Evolutionary conservation across 2,888 invertebrate genomes (phyloP), one percentile per base, ranked within the genome.

Genomic region (Dynastes tityus): DNA sequence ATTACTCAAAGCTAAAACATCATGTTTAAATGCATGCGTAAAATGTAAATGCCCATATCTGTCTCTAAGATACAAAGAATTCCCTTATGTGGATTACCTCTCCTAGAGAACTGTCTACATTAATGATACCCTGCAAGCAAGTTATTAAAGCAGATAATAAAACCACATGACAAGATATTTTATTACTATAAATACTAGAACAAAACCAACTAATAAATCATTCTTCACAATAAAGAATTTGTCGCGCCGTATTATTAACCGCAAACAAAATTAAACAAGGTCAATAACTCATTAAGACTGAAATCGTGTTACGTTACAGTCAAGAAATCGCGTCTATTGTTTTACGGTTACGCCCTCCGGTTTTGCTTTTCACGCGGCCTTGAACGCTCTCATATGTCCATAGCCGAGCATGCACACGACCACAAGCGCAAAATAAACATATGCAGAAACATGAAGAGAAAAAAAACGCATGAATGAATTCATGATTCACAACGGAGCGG

Each of bases 271-370:
- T 61, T 40, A 74, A 74, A 74, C 73, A 74, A 74, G 73, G 73
- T 74, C 73, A 74, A 74, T 74, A 74, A 74, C 73, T 74, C 45
- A 63, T 74, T 74, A 74, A 61, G 45, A 61, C 61, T 45, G 68
- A 68, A 68, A 68, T 29, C 61, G 73, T 74, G 55, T 74, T 74
- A 74, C 73, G 73, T 74, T 74, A 74, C 73, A 61, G 45, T 22
- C 77, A 68, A 77, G 77, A 78, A 78, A 78, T 78, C 73, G 73
- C 65, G 65, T 65, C 78, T 78, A 78, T 78, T 78, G 78, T 78
- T 78, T 78, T 78, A 74, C 74, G 64, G 78, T 78, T 73, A 78
- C 78, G 78, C 78, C 78, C 76, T 77, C 68, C 68, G 58, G 58
- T 61, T 77, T 77, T 77, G 65, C 64, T 76, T 76, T 67, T 76